Conservation (phyloP, 2,888 invertebrate species). For the Mechanitis messenoides region DNA sequence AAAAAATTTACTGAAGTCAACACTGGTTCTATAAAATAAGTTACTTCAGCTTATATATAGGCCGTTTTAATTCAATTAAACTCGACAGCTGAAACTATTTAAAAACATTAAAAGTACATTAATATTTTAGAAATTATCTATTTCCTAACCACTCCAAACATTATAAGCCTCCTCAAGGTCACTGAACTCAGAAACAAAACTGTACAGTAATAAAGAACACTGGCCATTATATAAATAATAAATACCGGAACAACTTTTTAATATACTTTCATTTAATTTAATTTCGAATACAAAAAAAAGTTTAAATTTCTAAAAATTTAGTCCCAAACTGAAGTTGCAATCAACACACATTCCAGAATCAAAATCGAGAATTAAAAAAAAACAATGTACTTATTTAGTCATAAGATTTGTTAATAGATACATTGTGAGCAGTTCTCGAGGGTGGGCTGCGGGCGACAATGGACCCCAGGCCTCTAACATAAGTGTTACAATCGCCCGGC, state of each 20-base stretch:
- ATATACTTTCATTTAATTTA: constrained; percentile 14
- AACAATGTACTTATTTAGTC: constrained; percentile 30
- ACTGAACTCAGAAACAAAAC: constrained; percentile 12
- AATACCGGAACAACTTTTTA: constrained; percentile 24
- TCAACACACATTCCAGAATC: constrained; percentile 9
- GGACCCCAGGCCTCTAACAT: constrained; percentile 7
- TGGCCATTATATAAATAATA: constrained; percentile 28
- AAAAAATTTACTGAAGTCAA: too few relatives aligned
- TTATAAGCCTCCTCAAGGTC: constrained; percentile 6
- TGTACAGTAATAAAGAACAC: constrained; percentile 24
- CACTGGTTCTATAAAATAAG: too few relatives aligned
- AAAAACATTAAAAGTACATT: not conserved
- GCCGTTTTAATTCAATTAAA: too few relatives aligned
- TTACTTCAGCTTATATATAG: too few relatives aligned
- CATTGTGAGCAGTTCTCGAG: constrained; percentile 49
- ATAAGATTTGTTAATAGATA: constrained; percentile 40
- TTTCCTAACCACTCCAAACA: not conserved
- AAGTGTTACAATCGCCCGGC: constrained; percentile 33
- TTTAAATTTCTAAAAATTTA: constrained; percentile 17
- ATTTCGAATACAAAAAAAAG: constrained; percentile 11
- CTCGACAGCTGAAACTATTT: too few relatives aligned
- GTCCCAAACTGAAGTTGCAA: constrained; percentile 10
- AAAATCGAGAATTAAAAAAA: constrained; percentile 12
- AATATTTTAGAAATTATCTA: not conserved
- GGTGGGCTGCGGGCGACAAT: not conserved